Percentiles rank a stretch among this genome's conserved stretches.
phyloP scores from a whole-genome alignment of 1,140 invertebrate genomes.

The Drosophila baimaii region DNA sequence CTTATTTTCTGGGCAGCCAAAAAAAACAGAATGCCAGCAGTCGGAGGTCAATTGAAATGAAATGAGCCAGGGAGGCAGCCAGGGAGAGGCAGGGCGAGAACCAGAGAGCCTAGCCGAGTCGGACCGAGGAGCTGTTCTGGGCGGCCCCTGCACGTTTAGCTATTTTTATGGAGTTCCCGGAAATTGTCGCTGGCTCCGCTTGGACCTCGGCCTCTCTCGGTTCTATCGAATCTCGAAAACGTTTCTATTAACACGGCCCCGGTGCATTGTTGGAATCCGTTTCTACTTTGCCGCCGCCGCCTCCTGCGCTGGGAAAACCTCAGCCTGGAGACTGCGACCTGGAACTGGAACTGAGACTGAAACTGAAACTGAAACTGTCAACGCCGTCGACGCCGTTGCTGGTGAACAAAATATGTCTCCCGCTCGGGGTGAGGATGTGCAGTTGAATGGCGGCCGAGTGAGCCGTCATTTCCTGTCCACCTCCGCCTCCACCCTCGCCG shows the following conservation, averaged over 20 bases:
- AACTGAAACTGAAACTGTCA: slow-evolving; percentile 28
- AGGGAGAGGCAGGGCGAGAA: slow-evolving; percentile 28
- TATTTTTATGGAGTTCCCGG: slow-evolving; percentile 80
- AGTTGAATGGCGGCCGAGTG: slow-evolving; percentile 21
- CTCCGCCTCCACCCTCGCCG: neutral
- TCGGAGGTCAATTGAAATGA: slow-evolving; percentile 68
- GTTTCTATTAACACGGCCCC: slow-evolving; percentile 74
- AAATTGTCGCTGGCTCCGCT: slow-evolving; percentile 62
- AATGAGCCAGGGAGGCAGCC: slow-evolving; percentile 30
- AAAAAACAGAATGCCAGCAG: slow-evolving; percentile 42
- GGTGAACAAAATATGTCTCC: slow-evolving; percentile 14
- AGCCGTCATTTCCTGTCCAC: slow-evolving; percentile 51
- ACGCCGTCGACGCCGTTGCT: slow-evolving; percentile 29
- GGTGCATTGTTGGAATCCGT: slow-evolving; percentile 49
- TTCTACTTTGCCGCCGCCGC: slow-evolving; percentile 49
- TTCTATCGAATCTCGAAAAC: slow-evolving; percentile 50
- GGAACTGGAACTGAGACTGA: neutral
- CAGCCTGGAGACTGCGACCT: too few relatives aligned
- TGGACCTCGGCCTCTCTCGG: slow-evolving; percentile 2
- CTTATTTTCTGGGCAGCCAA: neutral
- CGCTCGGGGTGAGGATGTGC: slow-evolving; percentile 26
- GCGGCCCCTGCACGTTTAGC: slow-evolving; percentile 77
- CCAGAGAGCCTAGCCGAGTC: neutral
- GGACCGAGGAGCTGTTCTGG: slow-evolving; percentile 49
- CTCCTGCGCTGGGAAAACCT: slow-evolving; percentile 37